Evolutionary conservation across 2,888 invertebrate species (phyloP), one percentile per base, ranked within the genome.

Genomic region (Yponomeuta malinellus): DNA sequence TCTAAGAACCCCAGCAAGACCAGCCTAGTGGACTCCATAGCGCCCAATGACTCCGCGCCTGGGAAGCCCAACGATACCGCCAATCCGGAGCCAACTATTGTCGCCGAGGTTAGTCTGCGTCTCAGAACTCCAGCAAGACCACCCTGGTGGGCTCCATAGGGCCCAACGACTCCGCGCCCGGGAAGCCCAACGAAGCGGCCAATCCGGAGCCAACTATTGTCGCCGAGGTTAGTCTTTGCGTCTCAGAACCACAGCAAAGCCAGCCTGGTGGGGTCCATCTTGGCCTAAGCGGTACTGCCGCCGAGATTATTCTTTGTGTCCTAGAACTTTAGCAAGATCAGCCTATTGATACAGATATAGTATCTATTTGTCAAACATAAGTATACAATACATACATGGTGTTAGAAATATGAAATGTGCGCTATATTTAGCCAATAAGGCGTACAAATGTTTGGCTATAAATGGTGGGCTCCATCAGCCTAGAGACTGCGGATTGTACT

Each of bases 61-160:
- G 77, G 74, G 1, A 88, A 89, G 1, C 76, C 74, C 1, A 86
- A 81, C 65, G 80, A 74, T 29, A 12, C 15, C 2, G 15, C 52
- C 12, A 80, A 77, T 2, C 71, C 79, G 0, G 88, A 90, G 71
- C 87, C 89, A 0, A 85, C 90, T 29, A 92, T 91, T 71, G 87
- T 92, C 68, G 92, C 82, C 33, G 93, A 93, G 86, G 92, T 91
- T 75, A 71, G 70, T 68, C 90, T 0, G 72, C 84, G 0, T 92
- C 93, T 0, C 82, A 84, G 71, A 86, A 83, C 72, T 92, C 93
- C 4, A 92, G 92, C 73, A 88, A 91, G 73, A 91, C 90, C 1
- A 93, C 91, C 72, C 80, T 92, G 4, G 86, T 84, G 12, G 89
- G 83, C 0, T 92, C 93, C 12, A 88, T 90, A 83, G 90, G 86